Conservation (phyloP, 2,797 vertebrate genomes). For the Acrossocheilus fasciatus region DNA sequence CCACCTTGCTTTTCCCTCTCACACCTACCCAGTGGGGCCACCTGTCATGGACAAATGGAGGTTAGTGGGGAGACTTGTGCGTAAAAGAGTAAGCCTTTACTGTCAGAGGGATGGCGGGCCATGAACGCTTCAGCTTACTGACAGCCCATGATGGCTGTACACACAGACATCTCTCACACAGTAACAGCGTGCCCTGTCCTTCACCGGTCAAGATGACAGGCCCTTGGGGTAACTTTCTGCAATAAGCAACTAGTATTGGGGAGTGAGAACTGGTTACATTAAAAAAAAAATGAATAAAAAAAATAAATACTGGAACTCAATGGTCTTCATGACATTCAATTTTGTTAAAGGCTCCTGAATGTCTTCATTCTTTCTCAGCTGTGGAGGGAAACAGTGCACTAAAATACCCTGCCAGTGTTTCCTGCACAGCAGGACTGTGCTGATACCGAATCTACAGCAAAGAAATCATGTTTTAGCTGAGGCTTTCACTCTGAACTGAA, state of each 20-base stretch:
- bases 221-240: conserved; percentile 54
- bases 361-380: background rate
- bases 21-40: background rate
- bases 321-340: background rate
- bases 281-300: background rate
- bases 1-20: conserved; percentile 18
- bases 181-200: conserved; percentile 59
- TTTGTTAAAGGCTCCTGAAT: background rate
- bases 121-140: conserved; percentile 54
- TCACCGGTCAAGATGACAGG: conserved; percentile 59
- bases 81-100: conserved; percentile 46
- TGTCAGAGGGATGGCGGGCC: conserved; percentile 43
- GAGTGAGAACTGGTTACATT: conserved; percentile 9
- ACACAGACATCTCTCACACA: conserved; percentile 72
- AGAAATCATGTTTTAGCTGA: background rate
- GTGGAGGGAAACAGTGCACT: background rate
- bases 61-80: conserved; percentile 45
- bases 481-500: background rate
- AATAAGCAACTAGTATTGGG: conserved; percentile 26
- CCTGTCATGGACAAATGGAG: conserved; percentile 57
- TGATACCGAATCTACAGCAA: background rate
- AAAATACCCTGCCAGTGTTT: background rate
- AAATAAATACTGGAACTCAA: background rate
- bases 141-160: conserved; percentile 69
- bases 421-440: background rate